These are phyloP conservation scores for Cirrhinus mrigala DNA, from an alignment of 2,797 vertebrate genomes.

Conservation along the genomic window DNA sequence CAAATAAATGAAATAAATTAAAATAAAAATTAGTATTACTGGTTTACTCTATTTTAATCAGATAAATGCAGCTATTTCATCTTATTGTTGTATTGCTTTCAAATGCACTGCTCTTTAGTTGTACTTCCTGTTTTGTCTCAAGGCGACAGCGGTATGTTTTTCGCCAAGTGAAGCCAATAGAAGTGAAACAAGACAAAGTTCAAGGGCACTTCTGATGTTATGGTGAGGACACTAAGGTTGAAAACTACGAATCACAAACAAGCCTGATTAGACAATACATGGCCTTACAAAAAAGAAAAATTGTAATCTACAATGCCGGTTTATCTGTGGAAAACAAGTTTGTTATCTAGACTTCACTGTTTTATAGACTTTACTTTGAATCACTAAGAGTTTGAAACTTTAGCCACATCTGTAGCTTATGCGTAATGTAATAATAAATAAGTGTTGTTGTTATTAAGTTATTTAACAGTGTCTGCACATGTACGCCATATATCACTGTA, in stretches of 20 bases:
- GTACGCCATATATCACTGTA: background rate
- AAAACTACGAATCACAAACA: conserved; percentile 20
- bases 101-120: background rate
- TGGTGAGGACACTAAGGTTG: conserved; percentile 1
- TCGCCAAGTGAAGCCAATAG: background rate
- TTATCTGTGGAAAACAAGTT: conserved; percentile 34
- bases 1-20: no score
- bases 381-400: conserved; percentile 8
- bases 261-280: conserved; percentile 17
- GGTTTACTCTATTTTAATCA: background rate
- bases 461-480: background rate
- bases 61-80: background rate
- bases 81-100: background rate
- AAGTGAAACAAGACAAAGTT: conserved; percentile 31
- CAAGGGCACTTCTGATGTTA: conserved; percentile 37
- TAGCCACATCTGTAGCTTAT: background rate
- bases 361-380: background rate
- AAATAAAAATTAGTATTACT: background rate
- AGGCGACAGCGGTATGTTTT: conserved; percentile 11
- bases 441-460: background rate
- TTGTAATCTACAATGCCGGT: background rate
- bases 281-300: conserved; percentile 7
- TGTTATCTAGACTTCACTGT: conserved; percentile 14
- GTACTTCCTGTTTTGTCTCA: background rate
- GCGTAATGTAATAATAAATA: background rate